Evolutionary conservation across 64 coral and sea anemone genomes (phyloP).

Genomic region (Pachyseris speciosa): DNA sequence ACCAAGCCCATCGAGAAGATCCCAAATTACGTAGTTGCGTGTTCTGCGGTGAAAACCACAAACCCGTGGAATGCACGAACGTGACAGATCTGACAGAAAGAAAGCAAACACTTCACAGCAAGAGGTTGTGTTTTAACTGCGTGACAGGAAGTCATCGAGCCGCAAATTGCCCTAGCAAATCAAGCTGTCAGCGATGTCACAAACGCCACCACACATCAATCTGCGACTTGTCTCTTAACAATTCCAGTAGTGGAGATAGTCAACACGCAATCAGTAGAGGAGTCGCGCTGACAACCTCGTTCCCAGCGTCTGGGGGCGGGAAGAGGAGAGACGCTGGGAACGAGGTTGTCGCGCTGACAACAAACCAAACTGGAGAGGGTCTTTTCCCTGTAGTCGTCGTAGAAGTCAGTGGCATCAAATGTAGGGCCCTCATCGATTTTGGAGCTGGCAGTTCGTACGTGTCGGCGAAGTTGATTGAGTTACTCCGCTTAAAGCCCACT

Average conservation of each 20-base stretch:
- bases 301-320: too few relatives aligned
- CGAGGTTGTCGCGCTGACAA: too few relatives aligned
- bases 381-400: too few relatives aligned
- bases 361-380: not conserved
- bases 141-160: not conserved
- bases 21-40: not conserved
- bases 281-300: too few relatives aligned
- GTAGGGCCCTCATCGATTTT: too few relatives aligned
- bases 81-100: not conserved
- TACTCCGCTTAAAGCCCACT: not conserved
- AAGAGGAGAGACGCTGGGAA: too few relatives aligned
- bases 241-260: too few relatives aligned
- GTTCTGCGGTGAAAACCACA: conserved; percentile 41
- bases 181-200: not conserved
- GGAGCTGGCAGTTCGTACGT: too few relatives aligned
- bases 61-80: conserved; percentile 10
- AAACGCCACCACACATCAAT: not conserved
- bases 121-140: conserved; percentile 45
- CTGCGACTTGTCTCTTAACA: too few relatives aligned
- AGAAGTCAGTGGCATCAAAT: too few relatives aligned
- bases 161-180: conserved; percentile 37
- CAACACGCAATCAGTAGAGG: too few relatives aligned
- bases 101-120: not conserved
- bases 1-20: not conserved
- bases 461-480: too few relatives aligned